Percentiles rank a stretch among this genome's conserved stretches.
phyloP scores from a whole-genome alignment of 2,888 invertebrate species.

The Eilema sororculum region DNA sequence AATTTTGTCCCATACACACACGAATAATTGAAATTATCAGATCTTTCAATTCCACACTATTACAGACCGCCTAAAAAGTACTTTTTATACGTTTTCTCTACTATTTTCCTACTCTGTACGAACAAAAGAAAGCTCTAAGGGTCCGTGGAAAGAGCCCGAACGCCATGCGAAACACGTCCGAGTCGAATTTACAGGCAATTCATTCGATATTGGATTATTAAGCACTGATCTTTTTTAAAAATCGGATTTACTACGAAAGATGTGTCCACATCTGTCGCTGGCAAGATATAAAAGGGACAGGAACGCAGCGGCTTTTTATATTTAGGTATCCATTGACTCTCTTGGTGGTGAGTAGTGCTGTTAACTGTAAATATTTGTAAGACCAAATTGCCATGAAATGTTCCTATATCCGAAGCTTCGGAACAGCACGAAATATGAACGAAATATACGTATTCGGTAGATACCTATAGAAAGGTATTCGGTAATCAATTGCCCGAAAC shows the following conservation, averaged over 20 bases:
- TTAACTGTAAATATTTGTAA: no score
- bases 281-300: constrained; percentile 1
- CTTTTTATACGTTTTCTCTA: constrained; percentile 14
- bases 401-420: no score
- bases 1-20: no score
- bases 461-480: no score
- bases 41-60: no score
- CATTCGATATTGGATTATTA: constrained; percentile 86
- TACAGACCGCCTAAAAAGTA: neutral
- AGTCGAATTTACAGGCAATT: constrained; percentile 83
- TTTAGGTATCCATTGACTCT: neutral
- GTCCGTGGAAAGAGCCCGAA: constrained; percentile 16
- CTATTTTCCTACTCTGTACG: constrained; percentile 17
- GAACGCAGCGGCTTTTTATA: constrained; percentile 5
- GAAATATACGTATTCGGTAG: no score
- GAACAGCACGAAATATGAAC: no score
- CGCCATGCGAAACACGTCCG: constrained; percentile 72
- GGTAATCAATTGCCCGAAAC: no score
- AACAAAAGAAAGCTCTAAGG: constrained; percentile 24
- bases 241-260: constrained; percentile 50
- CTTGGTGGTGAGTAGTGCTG: no score
- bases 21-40: no score
- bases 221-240: constrained; percentile 83
- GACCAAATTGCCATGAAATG: no score
- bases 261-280: constrained; percentile 15